Percentiles rank a stretch among this genome's conserved stretches.
Conservation (phyloP, 2,113 vertebrate genomes). For the Archilochus colubris region DNA sequence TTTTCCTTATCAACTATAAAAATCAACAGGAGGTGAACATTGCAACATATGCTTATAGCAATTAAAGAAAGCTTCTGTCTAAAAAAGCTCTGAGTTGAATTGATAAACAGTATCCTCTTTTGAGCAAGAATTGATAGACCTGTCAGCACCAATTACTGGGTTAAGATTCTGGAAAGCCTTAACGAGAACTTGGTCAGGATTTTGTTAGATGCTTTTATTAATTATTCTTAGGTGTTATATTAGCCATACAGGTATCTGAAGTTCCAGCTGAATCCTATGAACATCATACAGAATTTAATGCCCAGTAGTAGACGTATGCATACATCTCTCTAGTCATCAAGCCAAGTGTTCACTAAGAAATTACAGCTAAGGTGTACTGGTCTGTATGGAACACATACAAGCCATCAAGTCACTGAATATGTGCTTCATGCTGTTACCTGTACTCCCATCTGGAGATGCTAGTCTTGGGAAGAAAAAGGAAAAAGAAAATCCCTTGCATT, state of each 20-base stretch:
- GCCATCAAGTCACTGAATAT: neutral
- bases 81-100: neutral
- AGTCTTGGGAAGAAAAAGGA: no score
- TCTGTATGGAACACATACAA: neutral
- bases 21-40: constrained; percentile 54
- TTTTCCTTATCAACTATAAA: constrained; percentile 8
- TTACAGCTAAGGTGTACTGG: neutral
- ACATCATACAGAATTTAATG: neutral
- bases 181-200: neutral
- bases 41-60: constrained; percentile 57
- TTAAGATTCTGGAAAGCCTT: neutral
- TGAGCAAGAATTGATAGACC: neutral
- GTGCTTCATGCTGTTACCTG: neutral
- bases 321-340: neutral
- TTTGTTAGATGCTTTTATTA: neutral
- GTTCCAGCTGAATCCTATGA: neutral
- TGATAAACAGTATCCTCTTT: constrained; percentile 11
- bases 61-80: constrained; percentile 41
- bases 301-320: neutral
- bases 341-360: neutral
- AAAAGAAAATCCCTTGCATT: neutral
- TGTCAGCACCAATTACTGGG: neutral
- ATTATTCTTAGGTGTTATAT: neutral
- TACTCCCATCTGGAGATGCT: neutral
- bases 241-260: neutral